These are phyloP conservation scores for Sporophila hypoxantha DNA, from an alignment of 2,113 vertebrate genomes.

Conservation along the genomic window DNA sequence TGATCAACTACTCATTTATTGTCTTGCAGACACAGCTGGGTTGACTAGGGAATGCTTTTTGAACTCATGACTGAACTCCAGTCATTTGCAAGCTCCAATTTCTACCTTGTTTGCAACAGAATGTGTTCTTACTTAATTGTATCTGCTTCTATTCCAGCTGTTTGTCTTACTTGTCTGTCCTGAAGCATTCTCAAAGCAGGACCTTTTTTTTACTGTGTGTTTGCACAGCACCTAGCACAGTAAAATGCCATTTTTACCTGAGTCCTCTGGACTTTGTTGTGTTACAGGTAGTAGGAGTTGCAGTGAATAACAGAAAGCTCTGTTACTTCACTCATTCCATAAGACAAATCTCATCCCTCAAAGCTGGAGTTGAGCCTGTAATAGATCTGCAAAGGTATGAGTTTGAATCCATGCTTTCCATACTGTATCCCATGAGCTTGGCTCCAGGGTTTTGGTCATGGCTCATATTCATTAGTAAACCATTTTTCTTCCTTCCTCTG, in stretches of 20 bases:
- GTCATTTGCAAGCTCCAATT: neutral
- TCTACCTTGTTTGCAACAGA: neutral
- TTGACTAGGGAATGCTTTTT: neutral
- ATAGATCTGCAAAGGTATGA: conserved; percentile 7
- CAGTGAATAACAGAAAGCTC: neutral
- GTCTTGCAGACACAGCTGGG: neutral
- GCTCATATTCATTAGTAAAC: conserved; percentile 27
- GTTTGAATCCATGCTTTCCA: conserved; percentile 11
- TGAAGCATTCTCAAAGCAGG: neutral
- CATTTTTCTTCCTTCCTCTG: conserved; percentile 19
- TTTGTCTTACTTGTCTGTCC: neutral
- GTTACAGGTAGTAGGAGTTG: neutral
- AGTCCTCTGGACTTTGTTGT: neutral
- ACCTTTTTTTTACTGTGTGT: neutral
- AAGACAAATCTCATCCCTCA: neutral
- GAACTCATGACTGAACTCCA: neutral
- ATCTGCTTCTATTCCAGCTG: neutral
- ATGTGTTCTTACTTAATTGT: neutral
- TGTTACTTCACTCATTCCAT: neutral
- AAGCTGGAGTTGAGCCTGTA: neutral
- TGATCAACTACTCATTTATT: neutral
- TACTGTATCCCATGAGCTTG: neutral
- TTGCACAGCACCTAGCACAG: neutral
- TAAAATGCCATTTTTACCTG: neutral
- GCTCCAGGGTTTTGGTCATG: conserved; percentile 13